Percentiles rank a stretch among this genome's conserved stretches.
Conservation (phyloP, 2,888 invertebrate genomes). For the Drosophila falleni region DNA sequence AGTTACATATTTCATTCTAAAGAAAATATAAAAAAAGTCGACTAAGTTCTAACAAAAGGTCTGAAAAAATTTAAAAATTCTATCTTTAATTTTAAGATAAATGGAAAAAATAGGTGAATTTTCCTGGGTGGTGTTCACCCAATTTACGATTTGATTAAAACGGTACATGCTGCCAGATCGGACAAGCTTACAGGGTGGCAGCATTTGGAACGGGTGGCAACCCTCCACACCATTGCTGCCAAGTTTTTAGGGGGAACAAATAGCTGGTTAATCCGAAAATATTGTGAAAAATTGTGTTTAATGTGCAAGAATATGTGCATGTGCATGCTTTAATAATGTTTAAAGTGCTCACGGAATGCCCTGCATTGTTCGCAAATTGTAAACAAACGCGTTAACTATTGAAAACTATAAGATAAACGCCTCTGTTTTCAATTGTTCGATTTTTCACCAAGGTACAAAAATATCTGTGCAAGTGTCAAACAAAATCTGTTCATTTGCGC, state of each 20-base stretch:
- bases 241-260: no score
- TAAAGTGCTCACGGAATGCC: conserved; percentile 34
- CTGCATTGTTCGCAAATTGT: conserved; percentile 25
- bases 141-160: no score
- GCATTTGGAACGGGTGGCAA: no score
- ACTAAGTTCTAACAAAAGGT: no score
- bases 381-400: conserved; percentile 16
- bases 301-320: conserved; percentile 44
- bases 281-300: conserved; percentile 58
- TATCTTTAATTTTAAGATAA: no score
- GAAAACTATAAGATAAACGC: conserved; percentile 16
- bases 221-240: neutral
- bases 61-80: no score
- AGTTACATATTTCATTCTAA: no score
- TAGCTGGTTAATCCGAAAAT: conserved; percentile 29
- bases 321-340: conserved; percentile 49
- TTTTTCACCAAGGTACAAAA: conserved; percentile 52
- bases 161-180: no score
- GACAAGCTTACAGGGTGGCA: no score
- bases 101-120: no score
- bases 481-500: conserved; percentile 49
- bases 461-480: conserved; percentile 39
- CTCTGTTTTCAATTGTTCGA: conserved; percentile 44
- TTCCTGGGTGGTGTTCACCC: no score
- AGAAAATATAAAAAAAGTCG: no score